Evolutionary conservation across 2,113 vertebrate genomes (phyloP).

Genomic region (Holacanthus passer): DNA sequence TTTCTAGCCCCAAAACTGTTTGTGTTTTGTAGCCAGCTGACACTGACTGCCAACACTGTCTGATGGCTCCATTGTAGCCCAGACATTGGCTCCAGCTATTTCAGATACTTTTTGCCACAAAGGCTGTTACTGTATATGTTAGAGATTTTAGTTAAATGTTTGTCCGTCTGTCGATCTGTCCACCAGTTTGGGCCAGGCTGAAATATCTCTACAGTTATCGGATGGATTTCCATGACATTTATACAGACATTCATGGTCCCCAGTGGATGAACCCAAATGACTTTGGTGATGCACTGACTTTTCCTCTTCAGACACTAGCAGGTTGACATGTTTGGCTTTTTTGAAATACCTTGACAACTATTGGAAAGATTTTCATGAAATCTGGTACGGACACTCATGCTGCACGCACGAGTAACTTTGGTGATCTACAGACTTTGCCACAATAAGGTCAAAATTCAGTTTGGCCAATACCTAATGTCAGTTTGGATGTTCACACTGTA

Average conservation of each 20-base stretch:
- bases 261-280: background rate
- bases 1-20: conserved; percentile 40
- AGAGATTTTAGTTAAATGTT: background rate
- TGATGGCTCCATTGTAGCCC: conserved; percentile 4
- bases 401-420: too few species aligned
- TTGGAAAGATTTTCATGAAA: background rate
- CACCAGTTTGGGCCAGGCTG: too few species aligned
- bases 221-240: background rate
- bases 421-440: too few species aligned
- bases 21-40: conserved; percentile 42
- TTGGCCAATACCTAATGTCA: too few species aligned
- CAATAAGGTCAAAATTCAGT: too few species aligned
- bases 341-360: background rate
- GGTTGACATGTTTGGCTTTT: background rate
- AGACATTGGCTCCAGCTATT: background rate
- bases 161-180: background rate
- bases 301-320: background rate
- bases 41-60: conserved; percentile 33
- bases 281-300: too few species aligned
- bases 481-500: too few species aligned
- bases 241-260: background rate
- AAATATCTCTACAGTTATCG: background rate
- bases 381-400: background rate
- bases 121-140: background rate
- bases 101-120: background rate